Evolutionary conservation across 2,113 vertebrate species (phyloP).

Genomic region (Mola mola): DNA sequence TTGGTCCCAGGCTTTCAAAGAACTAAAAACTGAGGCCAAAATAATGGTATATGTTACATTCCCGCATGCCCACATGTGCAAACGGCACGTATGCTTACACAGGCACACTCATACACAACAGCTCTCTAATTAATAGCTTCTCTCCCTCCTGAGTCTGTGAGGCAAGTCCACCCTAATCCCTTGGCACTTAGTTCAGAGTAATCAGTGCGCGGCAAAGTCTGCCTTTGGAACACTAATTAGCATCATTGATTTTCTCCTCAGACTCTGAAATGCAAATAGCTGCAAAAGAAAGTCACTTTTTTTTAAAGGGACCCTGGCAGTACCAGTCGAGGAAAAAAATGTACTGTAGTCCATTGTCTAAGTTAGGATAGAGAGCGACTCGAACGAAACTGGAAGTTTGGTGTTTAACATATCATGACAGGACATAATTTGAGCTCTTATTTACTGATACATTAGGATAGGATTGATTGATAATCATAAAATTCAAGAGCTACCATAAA

Average conservation of each 20-base stretch:
- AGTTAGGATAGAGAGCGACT: conserved; percentile 6
- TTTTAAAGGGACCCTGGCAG: conserved; percentile 6
- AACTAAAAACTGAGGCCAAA: conserved; percentile 35
- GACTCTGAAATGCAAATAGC: conserved; percentile 70
- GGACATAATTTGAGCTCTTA: conserved; percentile 15
- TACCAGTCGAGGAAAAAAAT: conserved; percentile 36
- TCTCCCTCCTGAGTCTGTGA: conserved; percentile 71
- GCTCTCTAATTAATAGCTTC: conserved; percentile 76
- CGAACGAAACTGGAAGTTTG: not conserved
- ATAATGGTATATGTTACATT: conserved; percentile 45
- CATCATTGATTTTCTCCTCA: conserved; percentile 73
- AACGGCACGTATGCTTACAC: conserved; percentile 18
- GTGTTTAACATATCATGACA: conserved; percentile 29
- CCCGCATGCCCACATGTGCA: conserved; percentile 43
- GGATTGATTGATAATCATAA: conserved; percentile 38
- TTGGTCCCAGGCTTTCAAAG: conserved; percentile 51
- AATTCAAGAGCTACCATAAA: conserved; percentile 1
- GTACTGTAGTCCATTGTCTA: conserved; percentile 27
- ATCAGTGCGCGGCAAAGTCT: conserved; percentile 72
- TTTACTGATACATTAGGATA: conserved; percentile 31
- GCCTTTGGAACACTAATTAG: conserved; percentile 78
- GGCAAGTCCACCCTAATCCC: conserved; percentile 77
- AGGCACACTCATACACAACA: conserved; percentile 24
- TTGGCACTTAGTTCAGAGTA: conserved; percentile 73
- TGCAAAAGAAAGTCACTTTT: conserved; percentile 55